A percentile compares a stretch with the other conserved stretches of the same genome.
Evolutionary conservation across 1,140 invertebrate genomes (phyloP).

Genomic region (Cotesia chilonis): DNA sequence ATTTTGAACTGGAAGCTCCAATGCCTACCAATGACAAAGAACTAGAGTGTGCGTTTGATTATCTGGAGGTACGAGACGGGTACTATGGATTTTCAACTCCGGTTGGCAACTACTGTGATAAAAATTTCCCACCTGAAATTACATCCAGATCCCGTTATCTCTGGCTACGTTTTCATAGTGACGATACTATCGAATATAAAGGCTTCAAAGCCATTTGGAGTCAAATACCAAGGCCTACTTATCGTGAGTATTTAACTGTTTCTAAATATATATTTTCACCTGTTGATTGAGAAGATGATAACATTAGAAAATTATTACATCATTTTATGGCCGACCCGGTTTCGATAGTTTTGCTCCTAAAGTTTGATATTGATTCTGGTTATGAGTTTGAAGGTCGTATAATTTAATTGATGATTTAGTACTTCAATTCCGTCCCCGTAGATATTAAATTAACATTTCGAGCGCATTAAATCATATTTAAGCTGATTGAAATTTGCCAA

Average conservation of each 20-base stretch:
- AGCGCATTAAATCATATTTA: too few relatives aligned
- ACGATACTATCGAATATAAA: slow-evolving; percentile 82
- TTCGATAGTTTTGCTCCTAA: too few relatives aligned
- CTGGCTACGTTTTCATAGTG: slow-evolving; percentile 86
- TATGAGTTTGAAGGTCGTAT: too few relatives aligned
- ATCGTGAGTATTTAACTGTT: slow-evolving; percentile 54
- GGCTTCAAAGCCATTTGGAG: slow-evolving; percentile 85
- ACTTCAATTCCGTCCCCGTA: too few relatives aligned
- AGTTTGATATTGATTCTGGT: neutral
- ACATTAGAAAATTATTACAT: too few relatives aligned
- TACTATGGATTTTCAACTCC: slow-evolving; percentile 82
- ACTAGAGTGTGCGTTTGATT: slow-evolving; percentile 82
- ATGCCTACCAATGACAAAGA: slow-evolving; percentile 57
- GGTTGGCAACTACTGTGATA: slow-evolving; percentile 78
- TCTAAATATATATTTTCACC: too few relatives aligned
- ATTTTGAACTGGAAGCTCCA: slow-evolving; percentile 78
- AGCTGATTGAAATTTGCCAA: too few relatives aligned
- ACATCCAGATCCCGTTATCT: slow-evolving; percentile 79
- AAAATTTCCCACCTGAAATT: slow-evolving; percentile 79
- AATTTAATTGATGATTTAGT: too few relatives aligned
- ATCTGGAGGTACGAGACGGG: slow-evolving; percentile 84
- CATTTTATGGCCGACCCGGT: too few relatives aligned
- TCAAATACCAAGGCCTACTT: slow-evolving; percentile 69
- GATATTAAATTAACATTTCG: too few relatives aligned
- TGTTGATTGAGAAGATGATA: neutral